Base-by-base conservation (phyloP, 37 sponge, comb jelly and placozoan species). In the Cliona cf. orientalis region DNA sequence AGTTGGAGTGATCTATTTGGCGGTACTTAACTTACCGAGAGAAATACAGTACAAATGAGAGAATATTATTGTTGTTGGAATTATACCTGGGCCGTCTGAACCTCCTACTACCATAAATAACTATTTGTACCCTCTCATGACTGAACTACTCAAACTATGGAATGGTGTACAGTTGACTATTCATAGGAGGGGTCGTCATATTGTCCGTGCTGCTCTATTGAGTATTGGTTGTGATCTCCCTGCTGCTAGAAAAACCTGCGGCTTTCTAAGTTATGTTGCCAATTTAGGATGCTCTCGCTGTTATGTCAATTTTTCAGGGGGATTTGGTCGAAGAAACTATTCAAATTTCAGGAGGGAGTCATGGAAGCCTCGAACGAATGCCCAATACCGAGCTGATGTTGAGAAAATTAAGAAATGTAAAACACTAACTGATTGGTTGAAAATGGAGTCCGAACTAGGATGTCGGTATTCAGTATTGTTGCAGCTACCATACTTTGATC, bases 71-170 rank as follows among this genome's bases (percentile, higher is more conserved):
- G 49, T 82, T 2, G 31, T 72, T 37, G 82, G 72, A 12, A 31
- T 72, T 31, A 56, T 82, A 57, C 82, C 82, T 71, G 82, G 82
- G 3, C 82, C 82, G 1, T n/a, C 33, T 58, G 84, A 83, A 33
- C 84, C 84, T 11, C 23, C 36, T 26, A 19, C 7, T 7, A 22
- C 56, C 25, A 64, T 83, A 1, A 83, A 83, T 49, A 28, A 56
- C 19, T 83, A 31, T 37, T 38, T 83, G 19, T 6, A 32, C 0
- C 75, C 84, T 46, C 75, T 83, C 5, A 68, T 83, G 6, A 37
- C 29, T 38, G 84, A 83, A 0, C 75, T 83, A 5, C 41, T 64
- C 0, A 19, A 12, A 29, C 39, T 83, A 1, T 83, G 75, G 84
- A 60, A 74, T 2, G 62, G 62, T 32, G 75, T 70, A 31, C 19